Evolutionary conservation across 2,113 vertebrate species (phyloP).

Genomic region (Edolisoma coerulescens): DNA sequence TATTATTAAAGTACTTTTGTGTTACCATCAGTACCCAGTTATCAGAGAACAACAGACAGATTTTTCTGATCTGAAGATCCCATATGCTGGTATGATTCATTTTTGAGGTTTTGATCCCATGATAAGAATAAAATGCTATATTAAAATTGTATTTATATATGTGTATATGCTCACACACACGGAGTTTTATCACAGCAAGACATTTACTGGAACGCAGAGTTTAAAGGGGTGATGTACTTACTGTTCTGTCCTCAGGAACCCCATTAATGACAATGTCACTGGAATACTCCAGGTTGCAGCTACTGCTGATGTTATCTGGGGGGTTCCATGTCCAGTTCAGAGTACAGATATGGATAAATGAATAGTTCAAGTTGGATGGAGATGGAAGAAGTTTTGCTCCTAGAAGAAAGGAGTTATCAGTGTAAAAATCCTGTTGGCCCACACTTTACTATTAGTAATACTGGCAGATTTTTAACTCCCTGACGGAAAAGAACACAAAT

Average conservation of each 20-base stretch:
- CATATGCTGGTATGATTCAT: not conserved
- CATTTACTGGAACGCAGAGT: not conserved
- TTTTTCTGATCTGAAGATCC: not conserved
- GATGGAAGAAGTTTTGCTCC: not conserved
- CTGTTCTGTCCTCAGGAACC: not conserved
- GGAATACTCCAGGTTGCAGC: slow-evolving; percentile 21
- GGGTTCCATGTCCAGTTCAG: slow-evolving; percentile 38
- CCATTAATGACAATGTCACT: not conserved
- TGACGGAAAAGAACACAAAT: not conserved
- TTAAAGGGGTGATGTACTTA: not conserved
- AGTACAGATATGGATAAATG: slow-evolving; percentile 1
- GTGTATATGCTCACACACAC: too few species aligned
- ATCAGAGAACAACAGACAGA: not conserved
- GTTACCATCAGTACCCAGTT: not conserved
- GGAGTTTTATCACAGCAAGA: not conserved
- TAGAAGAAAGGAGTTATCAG: not conserved
- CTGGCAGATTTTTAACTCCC: not conserved
- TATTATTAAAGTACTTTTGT: not conserved
- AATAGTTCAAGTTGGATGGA: slow-evolving; percentile 29
- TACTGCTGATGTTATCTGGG: not conserved
- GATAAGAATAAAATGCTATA: not conserved
- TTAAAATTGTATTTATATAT: not conserved
- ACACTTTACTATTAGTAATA: not conserved
- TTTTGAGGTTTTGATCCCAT: not conserved
- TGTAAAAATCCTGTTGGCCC: not conserved